Base-by-base conservation (phyloP, 2,113 vertebrate genomes). In the Perca fluviatilis region DNA sequence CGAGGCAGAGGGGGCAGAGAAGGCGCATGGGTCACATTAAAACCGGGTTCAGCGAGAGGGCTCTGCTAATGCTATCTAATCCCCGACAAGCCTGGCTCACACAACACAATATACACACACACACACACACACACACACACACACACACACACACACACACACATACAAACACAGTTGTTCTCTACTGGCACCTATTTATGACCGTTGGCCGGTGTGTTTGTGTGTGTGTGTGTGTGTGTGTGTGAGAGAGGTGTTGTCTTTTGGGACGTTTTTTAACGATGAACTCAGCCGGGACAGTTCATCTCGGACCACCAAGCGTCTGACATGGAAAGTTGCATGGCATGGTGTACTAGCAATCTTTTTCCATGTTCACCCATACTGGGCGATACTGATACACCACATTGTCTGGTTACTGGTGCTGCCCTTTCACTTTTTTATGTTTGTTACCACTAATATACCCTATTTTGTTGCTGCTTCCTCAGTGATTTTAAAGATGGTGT, bases 41-140 rank as follows among this genome's bases (percentile, higher is more conserved):
- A 91, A 73, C 40, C 67, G 46, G 86, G 94, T 94, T 95, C 92
- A 95, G 62, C 23, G 60, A 89, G 80, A 93, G 93, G 90, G 50
- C 91, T 89, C 70, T 12, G 27, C 77, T 91, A 88, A 91, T 89
- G 80, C 89, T 86, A 30, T 75, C 67, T 91, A 92, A 91, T 89
- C 81, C 86, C 83, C 53, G 75, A 91, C 86, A 89, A 89, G 86
- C 83, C 80, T 6, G 51, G 62, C 67, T 75, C 66, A 51, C 43
- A 77, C 79, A 72, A 68, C 69, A 57, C 40, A 40, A 40, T 40
- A 40, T 5, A 33, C 30, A 33, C 30, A 33, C 30, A 5, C 30
- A 30, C 30, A 30, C 27, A 30, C 27, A 30, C 27, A 2, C 27
- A 30, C 27, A 30, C 27, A 30, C 27, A 30, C 27, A 30, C 27